A percentile compares a stretch with the other conserved stretches of the same genome.
Evolutionary conservation across 2,888 invertebrate species (phyloP).

Genomic region (Bibio marci): DNA sequence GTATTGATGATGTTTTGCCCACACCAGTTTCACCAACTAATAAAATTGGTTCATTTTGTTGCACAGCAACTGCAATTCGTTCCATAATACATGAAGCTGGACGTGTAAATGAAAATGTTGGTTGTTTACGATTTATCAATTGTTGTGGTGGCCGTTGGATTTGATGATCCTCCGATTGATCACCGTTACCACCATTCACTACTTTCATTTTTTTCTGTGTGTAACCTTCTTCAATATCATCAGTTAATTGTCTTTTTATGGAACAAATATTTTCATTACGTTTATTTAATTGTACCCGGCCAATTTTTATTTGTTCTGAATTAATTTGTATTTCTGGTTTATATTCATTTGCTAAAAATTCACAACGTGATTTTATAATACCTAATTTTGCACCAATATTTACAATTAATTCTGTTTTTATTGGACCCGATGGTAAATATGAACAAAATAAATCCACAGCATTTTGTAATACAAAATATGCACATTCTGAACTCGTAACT

Average conservation of each 20-base stretch:
- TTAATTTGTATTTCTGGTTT: slow-evolving; percentile 57
- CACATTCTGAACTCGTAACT: slow-evolving; percentile 40
- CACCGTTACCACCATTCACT: slow-evolving; percentile 3
- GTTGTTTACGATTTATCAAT: slow-evolving; percentile 22
- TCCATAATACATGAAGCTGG: slow-evolving; percentile 71
- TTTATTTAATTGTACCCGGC: slow-evolving; percentile 40
- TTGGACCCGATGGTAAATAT: slow-evolving; percentile 45
- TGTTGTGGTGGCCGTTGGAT: not conserved
- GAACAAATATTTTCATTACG: slow-evolving; percentile 14
- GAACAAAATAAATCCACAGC: slow-evolving; percentile 84
- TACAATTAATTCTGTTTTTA: slow-evolving; percentile 48
- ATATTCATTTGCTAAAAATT: slow-evolving; percentile 58
- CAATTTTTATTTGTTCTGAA: slow-evolving; percentile 43
- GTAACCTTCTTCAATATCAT: not conserved
- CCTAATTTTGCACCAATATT: slow-evolving; percentile 68
- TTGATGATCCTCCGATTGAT: not conserved
- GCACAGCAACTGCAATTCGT: slow-evolving; percentile 69
- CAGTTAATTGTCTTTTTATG: too few species aligned
- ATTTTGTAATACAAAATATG: slow-evolving; percentile 50
- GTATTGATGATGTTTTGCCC: slow-evolving; percentile 91
- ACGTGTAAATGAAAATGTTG: slow-evolving; percentile 66
- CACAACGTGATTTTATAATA: slow-evolving; percentile 63
- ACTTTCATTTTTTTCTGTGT: slow-evolving; percentile 4
- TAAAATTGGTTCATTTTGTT: slow-evolving; percentile 72
- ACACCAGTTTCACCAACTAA: slow-evolving; percentile 97